Conservation (phyloP, 2,888 invertebrate species). For the Thysanoteuthis rhombus region DNA sequence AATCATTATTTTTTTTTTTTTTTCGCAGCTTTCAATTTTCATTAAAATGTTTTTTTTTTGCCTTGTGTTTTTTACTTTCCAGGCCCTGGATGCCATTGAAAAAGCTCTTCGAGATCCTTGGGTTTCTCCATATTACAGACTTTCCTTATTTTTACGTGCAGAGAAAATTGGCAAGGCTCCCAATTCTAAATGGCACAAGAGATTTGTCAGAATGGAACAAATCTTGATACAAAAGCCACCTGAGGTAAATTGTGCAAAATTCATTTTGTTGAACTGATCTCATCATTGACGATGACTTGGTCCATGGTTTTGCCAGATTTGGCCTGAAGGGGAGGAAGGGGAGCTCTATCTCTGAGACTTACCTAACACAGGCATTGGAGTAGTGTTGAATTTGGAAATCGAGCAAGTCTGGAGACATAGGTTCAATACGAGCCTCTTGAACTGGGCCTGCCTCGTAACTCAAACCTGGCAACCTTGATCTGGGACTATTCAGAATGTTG, state of each 20-base stretch:
- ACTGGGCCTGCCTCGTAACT: no score
- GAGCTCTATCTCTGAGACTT: no score
- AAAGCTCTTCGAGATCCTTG: constrained; percentile 63
- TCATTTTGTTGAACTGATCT: background rate
- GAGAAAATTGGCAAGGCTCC: constrained; percentile 62
- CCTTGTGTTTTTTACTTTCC: constrained; percentile 35
- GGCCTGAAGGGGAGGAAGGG: no score
- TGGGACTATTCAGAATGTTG: no score
- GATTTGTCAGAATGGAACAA: constrained; percentile 53
- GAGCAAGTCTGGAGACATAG: no score
- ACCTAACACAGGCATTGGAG: no score
- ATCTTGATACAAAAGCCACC: constrained; percentile 57
- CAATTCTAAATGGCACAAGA: constrained; percentile 52
- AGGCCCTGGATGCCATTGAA: constrained; percentile 65
- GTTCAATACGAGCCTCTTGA: no score
- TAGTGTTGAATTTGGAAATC: no score
- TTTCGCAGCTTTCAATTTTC: no score
- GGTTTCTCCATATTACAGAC: constrained; percentile 67
- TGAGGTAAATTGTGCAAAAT: constrained; percentile 50
- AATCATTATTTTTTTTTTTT: no score
- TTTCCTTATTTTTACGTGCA: constrained; percentile 67
- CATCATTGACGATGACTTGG: no score
- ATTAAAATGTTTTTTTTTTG: background rate
- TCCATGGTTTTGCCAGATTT: background rate
- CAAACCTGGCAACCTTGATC: no score